phyloP scores from a whole-genome alignment of 64 coral and sea anemone genomes.

The Pocillopora damicornis region DNA sequence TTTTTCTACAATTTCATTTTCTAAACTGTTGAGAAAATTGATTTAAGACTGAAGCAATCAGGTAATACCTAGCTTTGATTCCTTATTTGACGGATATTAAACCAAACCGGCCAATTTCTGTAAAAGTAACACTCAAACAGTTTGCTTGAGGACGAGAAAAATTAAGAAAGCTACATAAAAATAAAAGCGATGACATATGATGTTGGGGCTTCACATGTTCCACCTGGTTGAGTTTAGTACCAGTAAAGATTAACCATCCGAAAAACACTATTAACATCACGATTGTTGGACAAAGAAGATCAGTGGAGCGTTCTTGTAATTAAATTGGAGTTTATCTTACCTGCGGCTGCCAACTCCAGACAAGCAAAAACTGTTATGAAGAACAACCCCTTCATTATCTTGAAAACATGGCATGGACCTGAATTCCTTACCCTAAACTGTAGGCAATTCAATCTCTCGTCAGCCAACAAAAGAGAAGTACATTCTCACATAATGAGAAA shows the following conservation, averaged over 20 bases:
- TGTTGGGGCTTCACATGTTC: too few relatives aligned
- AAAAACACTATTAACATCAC: background rate
- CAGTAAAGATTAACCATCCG: background rate
- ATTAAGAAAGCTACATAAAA: background rate
- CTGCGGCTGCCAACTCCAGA: background rate
- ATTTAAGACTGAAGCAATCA: too few relatives aligned
- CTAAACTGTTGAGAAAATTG: too few relatives aligned
- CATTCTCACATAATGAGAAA: too few relatives aligned
- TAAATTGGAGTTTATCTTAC: conserved; percentile 18
- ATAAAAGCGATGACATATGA: background rate
- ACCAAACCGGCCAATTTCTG: too few relatives aligned
- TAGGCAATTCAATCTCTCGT: too few relatives aligned
- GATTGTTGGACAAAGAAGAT: background rate
- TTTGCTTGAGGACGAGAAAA: too few relatives aligned
- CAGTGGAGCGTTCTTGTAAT: background rate
- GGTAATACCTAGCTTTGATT: too few relatives aligned
- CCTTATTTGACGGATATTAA: too few relatives aligned
- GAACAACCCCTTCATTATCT: conserved; percentile 19
- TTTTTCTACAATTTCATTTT: too few relatives aligned
- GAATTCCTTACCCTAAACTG: background rate
- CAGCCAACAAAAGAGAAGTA: too few relatives aligned
- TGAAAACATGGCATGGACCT: background rate
- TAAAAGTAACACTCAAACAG: too few relatives aligned
- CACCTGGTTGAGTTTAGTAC: background rate
- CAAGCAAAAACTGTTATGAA: background rate